Evolutionary conservation across 2,888 invertebrate genomes (phyloP).

Genomic region (Vesta saturnalis): DNA sequence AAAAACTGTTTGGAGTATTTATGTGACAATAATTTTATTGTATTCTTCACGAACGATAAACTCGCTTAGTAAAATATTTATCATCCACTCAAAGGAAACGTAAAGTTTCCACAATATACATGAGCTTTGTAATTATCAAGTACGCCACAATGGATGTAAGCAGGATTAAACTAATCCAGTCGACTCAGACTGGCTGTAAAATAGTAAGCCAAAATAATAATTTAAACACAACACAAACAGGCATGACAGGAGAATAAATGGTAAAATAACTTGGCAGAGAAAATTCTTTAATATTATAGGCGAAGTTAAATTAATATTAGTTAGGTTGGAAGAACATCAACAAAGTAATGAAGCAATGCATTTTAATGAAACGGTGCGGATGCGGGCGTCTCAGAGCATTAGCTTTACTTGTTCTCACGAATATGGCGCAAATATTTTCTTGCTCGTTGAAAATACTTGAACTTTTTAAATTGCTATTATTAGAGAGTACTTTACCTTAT

Average conservation of each 20-base stretch:
- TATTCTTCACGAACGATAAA: slow-evolving; percentile 1
- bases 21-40: neutral
- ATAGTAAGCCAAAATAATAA: slow-evolving; percentile 25
- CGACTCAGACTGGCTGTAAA: slow-evolving; percentile 20
- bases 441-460: slow-evolving; percentile 20
- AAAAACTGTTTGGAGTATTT: neutral
- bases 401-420: slow-evolving; percentile 20
- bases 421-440: slow-evolving; percentile 21
- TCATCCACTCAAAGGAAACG: slow-evolving; percentile 2
- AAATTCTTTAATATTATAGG: slow-evolving; percentile 38
- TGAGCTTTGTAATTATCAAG: slow-evolving; percentile 29
- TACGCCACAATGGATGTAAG: slow-evolving; percentile 28
- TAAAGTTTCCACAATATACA: slow-evolving; percentile 25
- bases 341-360: slow-evolving; percentile 41
- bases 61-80: slow-evolving; percentile 7
- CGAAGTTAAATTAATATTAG: slow-evolving; percentile 39
- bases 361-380: slow-evolving; percentile 39
- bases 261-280: slow-evolving; percentile 31
- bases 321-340: slow-evolving; percentile 37
- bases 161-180: slow-evolving; percentile 29
- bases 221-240: slow-evolving; percentile 24
- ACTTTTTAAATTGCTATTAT: slow-evolving; percentile 26
- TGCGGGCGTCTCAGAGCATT: slow-evolving; percentile 21
- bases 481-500: slow-evolving; percentile 5
- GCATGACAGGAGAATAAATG: slow-evolving; percentile 31